Percentiles rank a stretch among this genome's conserved stretches.
Evolutionary conservation across 37 sponge, comb jelly and placozoan species (phyloP).

Genomic region (Lycopodina hypogea): DNA sequence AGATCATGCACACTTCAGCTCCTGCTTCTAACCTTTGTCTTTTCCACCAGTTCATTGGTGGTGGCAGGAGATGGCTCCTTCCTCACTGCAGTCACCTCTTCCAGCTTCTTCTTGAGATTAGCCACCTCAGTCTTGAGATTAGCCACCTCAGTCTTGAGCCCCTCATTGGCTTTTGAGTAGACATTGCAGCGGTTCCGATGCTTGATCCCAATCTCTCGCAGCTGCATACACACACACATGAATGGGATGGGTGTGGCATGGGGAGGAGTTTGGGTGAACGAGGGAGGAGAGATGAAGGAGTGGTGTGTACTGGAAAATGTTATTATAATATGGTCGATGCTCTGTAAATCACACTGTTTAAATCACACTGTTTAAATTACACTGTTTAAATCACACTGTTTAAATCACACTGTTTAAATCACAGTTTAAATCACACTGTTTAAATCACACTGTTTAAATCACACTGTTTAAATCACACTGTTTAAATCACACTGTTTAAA

Average conservation of each 20-base stretch:
- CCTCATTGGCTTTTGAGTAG: slow-evolving; percentile 42
- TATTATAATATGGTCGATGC: no score
- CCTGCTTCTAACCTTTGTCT: slow-evolving; percentile 14
- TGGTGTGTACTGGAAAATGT: no score
- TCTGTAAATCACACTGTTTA: no score
- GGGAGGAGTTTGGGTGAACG: background rate
- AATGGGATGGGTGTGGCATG: background rate
- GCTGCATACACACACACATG: slow-evolving; percentile 1
- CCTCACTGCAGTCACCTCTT: slow-evolving; percentile 1
- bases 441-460: no score
- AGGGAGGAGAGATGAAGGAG: background rate
- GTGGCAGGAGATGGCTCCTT: slow-evolving; percentile 9
- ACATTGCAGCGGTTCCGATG: slow-evolving; percentile 30
- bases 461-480: no score
- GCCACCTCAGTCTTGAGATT: slow-evolving; percentile 33
- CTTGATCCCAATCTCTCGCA: slow-evolving; percentile 61
- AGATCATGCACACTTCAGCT: no score
- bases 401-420: no score
- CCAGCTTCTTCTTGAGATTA: slow-evolving; percentile 37
- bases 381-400: no score
- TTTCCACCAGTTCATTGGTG: slow-evolving; percentile 10
- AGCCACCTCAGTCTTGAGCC: slow-evolving; percentile 16
- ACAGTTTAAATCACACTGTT: no score
- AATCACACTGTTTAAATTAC: no score
- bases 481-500: no score